Evolutionary conservation across 1,140 invertebrate species (phyloP), one percentile per base, ranked within the genome.

Genomic region (Dryas iulia): DNA sequence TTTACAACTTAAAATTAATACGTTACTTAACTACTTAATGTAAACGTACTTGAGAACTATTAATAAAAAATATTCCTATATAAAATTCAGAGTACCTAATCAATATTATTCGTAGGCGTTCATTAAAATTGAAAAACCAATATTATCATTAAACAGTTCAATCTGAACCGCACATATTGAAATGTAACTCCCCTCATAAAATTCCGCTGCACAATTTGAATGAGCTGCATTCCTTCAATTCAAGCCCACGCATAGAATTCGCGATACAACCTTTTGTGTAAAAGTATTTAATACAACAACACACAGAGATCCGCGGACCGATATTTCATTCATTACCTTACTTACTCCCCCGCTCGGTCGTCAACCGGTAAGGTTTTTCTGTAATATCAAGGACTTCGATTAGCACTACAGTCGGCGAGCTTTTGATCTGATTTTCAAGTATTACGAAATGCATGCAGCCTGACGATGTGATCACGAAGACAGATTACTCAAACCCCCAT

Each of bases 201-300:
- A 76, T 73, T 69, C 73, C 75, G 66, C 72, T 76, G 74, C 76
- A 76, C 52, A 78, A 76, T 76, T 81, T 83, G 74, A 81, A 81
- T 78, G 64, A 70, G 71, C 70, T 75, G 81, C 83, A 84, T 84
- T 82, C 78, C 81, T 61, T 69, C 68, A 65, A 77, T 72, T 69
- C 73, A 78, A 66, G 82, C 83, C 83, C 83, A 82, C 76, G 71
- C 72, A 80, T 76, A 78, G 80, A 84, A 86, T 76, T 61, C 75
- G 68, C 75, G 57, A 71, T 72, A 71, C 73, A 73, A 82, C 67
- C 69, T 75, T 82, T 87, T 88, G 81, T 86, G 71, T 47, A 33
- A 83, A 79, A 81, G 53, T 78, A 83, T 84, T 87, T 79, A 86
- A 85, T 83, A 86, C 81, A 88, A 88, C 82, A 86, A 82, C n/a